A percentile compares a stretch with the other conserved stretches of the same genome.
These are phyloP conservation scores for Hyphantria cunea DNA, from an alignment of 1,140 invertebrate genomes.

Conservation along the genomic window DNA sequence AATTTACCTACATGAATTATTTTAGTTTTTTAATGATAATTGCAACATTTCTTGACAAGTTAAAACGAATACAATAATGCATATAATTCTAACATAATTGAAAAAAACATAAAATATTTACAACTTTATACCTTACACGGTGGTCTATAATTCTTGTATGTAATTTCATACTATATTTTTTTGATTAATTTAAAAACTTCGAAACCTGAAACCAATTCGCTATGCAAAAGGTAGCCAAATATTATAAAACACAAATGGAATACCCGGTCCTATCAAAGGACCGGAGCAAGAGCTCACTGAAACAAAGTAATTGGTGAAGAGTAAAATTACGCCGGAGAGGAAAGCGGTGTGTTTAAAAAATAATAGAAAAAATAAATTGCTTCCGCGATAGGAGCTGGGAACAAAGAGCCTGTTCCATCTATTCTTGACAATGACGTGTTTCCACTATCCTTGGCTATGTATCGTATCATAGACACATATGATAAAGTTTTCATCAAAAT, in stretches of 20 bases:
- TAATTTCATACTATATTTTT: slow-evolving; percentile 8
- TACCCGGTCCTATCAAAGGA: slow-evolving; percentile 32
- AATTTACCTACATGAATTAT: too few relatives aligned
- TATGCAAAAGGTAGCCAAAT: slow-evolving; percentile 29
- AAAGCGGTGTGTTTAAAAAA: slow-evolving; percentile 50
- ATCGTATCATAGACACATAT: slow-evolving; percentile 1
- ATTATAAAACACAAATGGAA: slow-evolving; percentile 37
- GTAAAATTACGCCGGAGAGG: slow-evolving; percentile 52
- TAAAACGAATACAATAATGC: too few relatives aligned
- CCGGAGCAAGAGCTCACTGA: slow-evolving; percentile 44
- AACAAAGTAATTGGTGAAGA: slow-evolving; percentile 57
- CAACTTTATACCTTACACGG: too few relatives aligned
- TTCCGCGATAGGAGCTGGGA: slow-evolving; percentile 36
- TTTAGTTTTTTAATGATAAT: too few relatives aligned
- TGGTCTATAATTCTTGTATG: too few relatives aligned
- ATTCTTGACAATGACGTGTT: slow-evolving; percentile 36
- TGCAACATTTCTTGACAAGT: too few relatives aligned
- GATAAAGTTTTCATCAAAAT: slow-evolving; percentile 14
- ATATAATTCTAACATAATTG: too few relatives aligned
- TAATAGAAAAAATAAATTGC: slow-evolving; percentile 43
- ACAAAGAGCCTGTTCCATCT: slow-evolving; percentile 45
- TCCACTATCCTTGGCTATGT: slow-evolving; percentile 7
- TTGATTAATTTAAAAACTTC: slow-evolving; percentile 3
- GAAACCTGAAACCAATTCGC: too few relatives aligned
- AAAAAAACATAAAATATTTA: too few relatives aligned